Evolutionary conservation across 2,113 vertebrate species (phyloP), one percentile per base, ranked within the genome.

Genomic region (Isurus oxyrinchus): DNA sequence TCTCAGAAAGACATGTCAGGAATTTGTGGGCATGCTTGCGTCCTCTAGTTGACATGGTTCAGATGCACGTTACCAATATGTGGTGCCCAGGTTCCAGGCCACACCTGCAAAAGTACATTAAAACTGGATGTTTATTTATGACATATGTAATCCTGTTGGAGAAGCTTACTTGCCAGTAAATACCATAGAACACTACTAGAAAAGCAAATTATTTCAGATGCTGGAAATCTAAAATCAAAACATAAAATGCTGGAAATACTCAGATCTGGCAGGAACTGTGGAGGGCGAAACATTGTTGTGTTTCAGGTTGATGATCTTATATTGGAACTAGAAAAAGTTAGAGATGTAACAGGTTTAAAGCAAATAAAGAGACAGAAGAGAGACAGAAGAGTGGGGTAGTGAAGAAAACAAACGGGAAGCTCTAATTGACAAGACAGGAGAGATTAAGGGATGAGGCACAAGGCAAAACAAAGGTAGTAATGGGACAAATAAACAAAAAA

Each of bases 1-100:
- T 95, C 94, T 95, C 94, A 95, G 94, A 72, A 95, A 95, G 94
- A 95, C 97, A 98, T 97, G 96, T 97, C 97, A 98, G 98, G 97
- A 95, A 72, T 97, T 90, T 97, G 98, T 81, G 98, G 97, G 97
- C 97, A 97, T 97, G 98, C 97, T 98, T 98, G 66, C 97, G 97
- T 91, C 95, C 95, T 98, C 98, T 98, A 99, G 98, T 99, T 99
- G 98, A 99, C 99, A 97, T 99, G 99, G 98, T 99, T 99, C 98
- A 99, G 98, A 98, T 99, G 99, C 98, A 99, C 99, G 97, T 99
- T 99, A 98, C 99, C 99, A 98, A 99, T 99, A 97, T 99, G 99
- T 98, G 99, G 99, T 97, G 99, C 99, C 99, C 99, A 99, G 97
- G 99, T 99, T 97, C 99, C 99, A 97, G 99, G 99, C 99, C 99